Evolutionary conservation across 2,888 invertebrate genomes (phyloP).

Genomic region (Leucophenga montana): DNA sequence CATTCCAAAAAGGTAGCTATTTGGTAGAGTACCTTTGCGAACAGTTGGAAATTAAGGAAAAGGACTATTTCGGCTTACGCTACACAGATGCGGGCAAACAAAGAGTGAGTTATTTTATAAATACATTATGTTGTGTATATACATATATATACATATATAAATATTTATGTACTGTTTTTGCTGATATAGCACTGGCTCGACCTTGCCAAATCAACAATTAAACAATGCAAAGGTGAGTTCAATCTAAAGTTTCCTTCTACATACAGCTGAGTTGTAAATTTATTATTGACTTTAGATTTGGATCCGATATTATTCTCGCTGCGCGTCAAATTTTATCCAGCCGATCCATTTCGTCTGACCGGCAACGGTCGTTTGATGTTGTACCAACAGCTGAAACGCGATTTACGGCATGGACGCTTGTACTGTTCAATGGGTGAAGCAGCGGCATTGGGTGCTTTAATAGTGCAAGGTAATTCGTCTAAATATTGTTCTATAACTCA

Average conservation of each 20-base stretch:
- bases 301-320: slow-evolving; percentile 95
- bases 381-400: slow-evolving; percentile 96
- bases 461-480: slow-evolving; percentile 86
- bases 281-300: slow-evolving; percentile 78
- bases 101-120: slow-evolving; percentile 78
- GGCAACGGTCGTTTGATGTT: slow-evolving; percentile 96
- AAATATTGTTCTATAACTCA: neutral
- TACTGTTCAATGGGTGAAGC: slow-evolving; percentile 93
- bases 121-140: no score
- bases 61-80: slow-evolving; percentile 94
- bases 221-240: slow-evolving; percentile 89
- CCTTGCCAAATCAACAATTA: slow-evolving; percentile 89
- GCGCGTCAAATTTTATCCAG: slow-evolving; percentile 97
- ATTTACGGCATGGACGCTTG: slow-evolving; percentile 93
- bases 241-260: neutral
- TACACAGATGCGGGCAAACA: slow-evolving; percentile 92
- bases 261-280: neutral
- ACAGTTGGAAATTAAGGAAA: slow-evolving; percentile 91
- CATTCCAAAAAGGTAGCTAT: slow-evolving; percentile 90
- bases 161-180: neutral
- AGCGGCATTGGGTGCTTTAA: slow-evolving; percentile 90
- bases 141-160: no score
- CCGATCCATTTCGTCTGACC: slow-evolving; percentile 92
- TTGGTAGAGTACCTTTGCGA: slow-evolving; percentile 92
- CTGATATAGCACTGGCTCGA: slow-evolving; percentile 92